Percentiles rank a stretch among this genome's conserved stretches.
Conservation (phyloP, 2,113 vertebrate genomes). For the Notarius quadriscutis region DNA sequence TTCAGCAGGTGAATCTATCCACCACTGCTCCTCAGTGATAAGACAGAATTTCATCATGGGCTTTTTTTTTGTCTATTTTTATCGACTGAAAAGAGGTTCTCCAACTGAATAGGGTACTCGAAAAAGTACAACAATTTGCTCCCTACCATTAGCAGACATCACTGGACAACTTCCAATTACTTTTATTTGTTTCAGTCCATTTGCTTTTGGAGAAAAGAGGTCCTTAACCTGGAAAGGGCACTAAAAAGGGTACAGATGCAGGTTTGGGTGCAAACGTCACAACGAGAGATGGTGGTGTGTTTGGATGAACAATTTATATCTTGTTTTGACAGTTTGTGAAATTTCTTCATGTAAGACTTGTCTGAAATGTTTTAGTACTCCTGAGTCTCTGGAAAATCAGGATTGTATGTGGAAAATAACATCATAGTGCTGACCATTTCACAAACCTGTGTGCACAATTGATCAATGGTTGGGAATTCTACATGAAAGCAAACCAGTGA, state of each 20-base stretch:
- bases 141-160: neutral
- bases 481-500: neutral
- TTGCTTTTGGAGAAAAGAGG: neutral
- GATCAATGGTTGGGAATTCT: neutral
- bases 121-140: neutral
- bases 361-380: neutral
- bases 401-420: neutral
- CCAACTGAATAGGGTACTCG: neutral
- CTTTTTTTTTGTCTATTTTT: conserved; percentile 13
- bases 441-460: neutral
- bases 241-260: neutral
- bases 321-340: neutral
- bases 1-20: neutral
- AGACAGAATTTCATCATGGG: neutral
- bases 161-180: conserved; percentile 1
- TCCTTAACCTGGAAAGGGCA: neutral
- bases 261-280: neutral
- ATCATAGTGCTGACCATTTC: neutral
- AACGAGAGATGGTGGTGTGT: neutral
- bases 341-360: neutral
- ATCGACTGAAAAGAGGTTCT: neutral
- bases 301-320: neutral
- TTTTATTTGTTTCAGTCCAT: neutral
- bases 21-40: neutral
- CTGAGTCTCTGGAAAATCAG: neutral